Percentiles rank a stretch among this genome's conserved stretches.
phyloP scores from a whole-genome alignment of 2,888 invertebrate genomes.

The Caenorhabditis sulstoni region DNA sequence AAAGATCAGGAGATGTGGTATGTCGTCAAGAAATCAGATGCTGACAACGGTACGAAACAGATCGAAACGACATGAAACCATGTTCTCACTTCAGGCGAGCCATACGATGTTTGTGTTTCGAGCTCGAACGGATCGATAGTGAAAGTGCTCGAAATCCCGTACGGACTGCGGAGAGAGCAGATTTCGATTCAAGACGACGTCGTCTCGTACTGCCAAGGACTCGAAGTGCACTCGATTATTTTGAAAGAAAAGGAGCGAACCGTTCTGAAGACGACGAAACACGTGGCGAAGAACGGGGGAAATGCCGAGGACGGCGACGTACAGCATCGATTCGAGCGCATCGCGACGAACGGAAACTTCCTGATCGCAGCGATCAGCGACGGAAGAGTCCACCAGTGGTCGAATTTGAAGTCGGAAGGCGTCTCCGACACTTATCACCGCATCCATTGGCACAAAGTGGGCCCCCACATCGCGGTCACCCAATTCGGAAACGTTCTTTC shows the following conservation, averaged over 20 bases:
- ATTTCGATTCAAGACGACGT: conserved; percentile 34
- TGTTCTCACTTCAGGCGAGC: too few relatives aligned
- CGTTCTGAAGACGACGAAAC: conserved; percentile 32
- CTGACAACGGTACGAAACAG: too few relatives aligned
- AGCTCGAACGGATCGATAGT: conserved; percentile 46
- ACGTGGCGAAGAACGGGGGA: conserved; percentile 23
- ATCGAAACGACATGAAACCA: too few relatives aligned
- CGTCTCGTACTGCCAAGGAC: conserved; percentile 36
- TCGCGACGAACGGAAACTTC: conserved; percentile 39
- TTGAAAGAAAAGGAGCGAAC: conserved; percentile 30
- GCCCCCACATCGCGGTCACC: conserved; percentile 55
- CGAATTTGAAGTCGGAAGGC: conserved; percentile 48
- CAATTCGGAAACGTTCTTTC: conserved; percentile 62
- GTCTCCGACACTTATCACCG: conserved; percentile 38
- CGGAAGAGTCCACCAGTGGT: conserved; percentile 57
- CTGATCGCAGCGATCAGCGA: conserved; percentile 47
- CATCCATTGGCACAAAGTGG: conserved; percentile 59
- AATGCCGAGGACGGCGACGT: conserved; percentile 12
- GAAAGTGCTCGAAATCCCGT: conserved; percentile 46
- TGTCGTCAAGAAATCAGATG: conserved; percentile 28
- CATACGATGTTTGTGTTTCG: conserved; percentile 32
- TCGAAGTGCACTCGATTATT: conserved; percentile 37
- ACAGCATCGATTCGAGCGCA: conserved; percentile 31
- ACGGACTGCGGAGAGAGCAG: conserved; percentile 21
- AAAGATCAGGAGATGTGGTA: conserved; percentile 45